Evolutionary conservation across 2,797 vertebrate genomes (phyloP).

Genomic region (Melanotaenia nigrans): DNA sequence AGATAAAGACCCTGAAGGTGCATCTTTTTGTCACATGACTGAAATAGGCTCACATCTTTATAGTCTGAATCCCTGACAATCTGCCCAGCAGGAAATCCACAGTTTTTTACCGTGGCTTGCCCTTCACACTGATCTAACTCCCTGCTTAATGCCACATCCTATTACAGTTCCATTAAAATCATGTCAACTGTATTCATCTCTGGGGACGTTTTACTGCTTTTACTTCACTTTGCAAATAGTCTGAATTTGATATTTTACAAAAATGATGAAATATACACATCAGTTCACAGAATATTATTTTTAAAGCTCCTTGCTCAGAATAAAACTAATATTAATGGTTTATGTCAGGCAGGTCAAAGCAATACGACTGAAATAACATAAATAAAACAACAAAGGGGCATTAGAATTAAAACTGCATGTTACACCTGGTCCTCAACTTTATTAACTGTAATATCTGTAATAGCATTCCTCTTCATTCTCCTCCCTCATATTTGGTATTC

Average conservation of each 20-base stretch:
- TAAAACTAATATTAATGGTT: no score
- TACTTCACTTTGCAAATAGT: slow-evolving; percentile 56
- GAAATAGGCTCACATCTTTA: slow-evolving; percentile 38
- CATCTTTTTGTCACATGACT: slow-evolving; percentile 32
- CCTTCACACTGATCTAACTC: slow-evolving; percentile 42
- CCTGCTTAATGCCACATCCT: slow-evolving; percentile 55
- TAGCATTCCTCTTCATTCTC: neutral
- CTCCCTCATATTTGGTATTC: slow-evolving; percentile 19
- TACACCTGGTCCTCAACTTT: no score
- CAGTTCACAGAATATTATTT: no score
- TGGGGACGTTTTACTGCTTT: slow-evolving; percentile 46
- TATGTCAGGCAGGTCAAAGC: no score
- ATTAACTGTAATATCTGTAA: no score
- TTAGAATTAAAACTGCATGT: no score
- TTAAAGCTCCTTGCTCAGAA: no score
- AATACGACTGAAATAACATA: no score
- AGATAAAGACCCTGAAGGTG: slow-evolving; percentile 38
- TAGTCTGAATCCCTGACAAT: slow-evolving; percentile 28
- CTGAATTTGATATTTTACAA: slow-evolving; percentile 50
- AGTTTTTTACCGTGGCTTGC: slow-evolving; percentile 29
- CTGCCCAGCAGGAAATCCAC: slow-evolving; percentile 38
- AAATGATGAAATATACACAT: slow-evolving; percentile 7
- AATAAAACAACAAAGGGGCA: no score
- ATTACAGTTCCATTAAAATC: slow-evolving; percentile 56
- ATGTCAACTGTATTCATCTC: slow-evolving; percentile 52